Conservation (phyloP, 1,140 invertebrate species). For the Melipona quadrifasciata region DNA sequence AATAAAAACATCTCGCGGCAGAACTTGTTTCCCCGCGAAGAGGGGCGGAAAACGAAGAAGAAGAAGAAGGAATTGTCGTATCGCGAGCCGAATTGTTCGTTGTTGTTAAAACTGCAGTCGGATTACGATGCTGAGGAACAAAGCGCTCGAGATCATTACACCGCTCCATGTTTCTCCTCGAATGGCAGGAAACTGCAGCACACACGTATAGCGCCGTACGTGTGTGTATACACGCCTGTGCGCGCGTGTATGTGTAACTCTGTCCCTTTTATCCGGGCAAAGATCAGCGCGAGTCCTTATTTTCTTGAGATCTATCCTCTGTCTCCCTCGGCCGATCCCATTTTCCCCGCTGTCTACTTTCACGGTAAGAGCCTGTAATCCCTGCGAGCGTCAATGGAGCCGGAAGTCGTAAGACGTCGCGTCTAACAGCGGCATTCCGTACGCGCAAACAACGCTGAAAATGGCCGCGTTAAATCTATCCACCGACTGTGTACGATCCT, state of each 20-base stretch:
- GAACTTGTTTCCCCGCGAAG: no score
- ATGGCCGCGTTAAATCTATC: background rate
- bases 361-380: constrained; percentile 32
- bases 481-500: background rate
- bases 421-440: background rate
- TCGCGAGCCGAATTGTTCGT: background rate
- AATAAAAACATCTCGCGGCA: background rate
- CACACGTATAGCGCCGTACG: no score
- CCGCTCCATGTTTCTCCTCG: constrained; percentile 16
- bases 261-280: constrained; percentile 21
- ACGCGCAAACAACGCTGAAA: constrained; percentile 1
- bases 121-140: constrained; percentile 9
- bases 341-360: constrained; percentile 26
- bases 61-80: background rate
- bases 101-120: background rate
- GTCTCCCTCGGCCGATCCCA: constrained; percentile 15
- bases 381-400: constrained; percentile 18
- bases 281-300: constrained; percentile 39
- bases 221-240: no score
- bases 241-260: no score
- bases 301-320: constrained; percentile 29
- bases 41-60: background rate
- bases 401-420: constrained; percentile 7
- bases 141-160: constrained; percentile 28
- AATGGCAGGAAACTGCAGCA: background rate